Evolutionary conservation across 2,113 vertebrate species (phyloP), one percentile per base, ranked within the genome.

Genomic region (Ceratotherium simum): DNA sequence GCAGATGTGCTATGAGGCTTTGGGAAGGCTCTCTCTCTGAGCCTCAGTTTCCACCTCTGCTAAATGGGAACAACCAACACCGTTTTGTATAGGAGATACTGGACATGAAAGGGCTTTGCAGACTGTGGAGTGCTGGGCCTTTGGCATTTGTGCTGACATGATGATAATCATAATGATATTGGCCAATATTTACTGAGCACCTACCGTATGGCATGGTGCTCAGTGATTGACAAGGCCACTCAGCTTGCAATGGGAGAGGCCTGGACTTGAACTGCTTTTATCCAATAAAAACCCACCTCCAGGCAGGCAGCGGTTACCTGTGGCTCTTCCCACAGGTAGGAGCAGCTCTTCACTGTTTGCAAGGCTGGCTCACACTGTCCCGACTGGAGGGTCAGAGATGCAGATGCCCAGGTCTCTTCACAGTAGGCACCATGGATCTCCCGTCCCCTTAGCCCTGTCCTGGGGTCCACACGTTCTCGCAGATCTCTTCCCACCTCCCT

Each of bases 31-130:
- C 60, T 69, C 8, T 72, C 27, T 65, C 87, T 25, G 36, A 54
- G 54, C 60, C 73, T 97, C 25, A 13, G 90, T 75, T 72, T 95
- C 75, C 36, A 42, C 16, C 64, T 90, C 69, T 80, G 90, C 20
- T 18, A 64, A 51, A 73, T 10, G 31, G 51, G 46, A 39, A 18
- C 5, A 0, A 1, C 6, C 10, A 2, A 23, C 33, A 13, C 67
- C 64, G 23, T 27, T 54, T 67, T 51, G 10, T 39, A 69, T 54
- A 65, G 73, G 62, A 51, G 82, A 27, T 5, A 0, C 5, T 36
- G 36, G 90, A 23, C 17, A 11, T 1, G 64, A 33, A 70, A 31
- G 64, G 33, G 25, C 70, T 92, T 58, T 39, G 56, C 29, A 18
- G 13, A 31, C 18, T 11, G 51, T 14, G n/a, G 51, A 4, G 36